A percentile compares a stretch with the other conserved stretches of the same genome.
These are phyloP conservation scores for Acromyrmex charruanus DNA, from an alignment of 1,140 invertebrate genomes.

Conservation along the genomic window DNA sequence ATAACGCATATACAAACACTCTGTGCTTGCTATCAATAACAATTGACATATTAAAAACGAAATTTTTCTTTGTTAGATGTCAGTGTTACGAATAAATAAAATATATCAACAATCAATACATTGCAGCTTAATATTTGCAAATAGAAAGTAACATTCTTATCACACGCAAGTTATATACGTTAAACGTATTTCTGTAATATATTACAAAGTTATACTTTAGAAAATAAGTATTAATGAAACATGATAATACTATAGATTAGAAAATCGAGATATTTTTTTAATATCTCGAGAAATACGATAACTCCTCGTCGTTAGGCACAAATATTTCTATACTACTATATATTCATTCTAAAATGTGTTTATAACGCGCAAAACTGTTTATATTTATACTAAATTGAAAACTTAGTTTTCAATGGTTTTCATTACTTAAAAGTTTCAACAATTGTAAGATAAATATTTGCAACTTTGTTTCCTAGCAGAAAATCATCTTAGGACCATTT, in stretches of 20 bases:
- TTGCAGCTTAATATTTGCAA: neutral
- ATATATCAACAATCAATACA: conserved; percentile 16
- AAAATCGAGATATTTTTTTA: conserved; percentile 30
- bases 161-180: neutral
- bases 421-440: conserved; percentile 26
- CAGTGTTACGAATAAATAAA: conserved; percentile 28
- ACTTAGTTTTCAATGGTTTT: conserved; percentile 26
- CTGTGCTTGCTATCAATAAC: conserved; percentile 14
- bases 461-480: conserved; percentile 24
- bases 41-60: conserved; percentile 23
- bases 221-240: conserved; percentile 28
- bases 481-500: conserved; percentile 11
- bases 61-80: conserved; percentile 2
- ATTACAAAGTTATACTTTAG: conserved; percentile 22
- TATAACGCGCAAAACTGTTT: conserved; percentile 23
- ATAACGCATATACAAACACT: neutral
- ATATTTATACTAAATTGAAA: conserved; percentile 44
- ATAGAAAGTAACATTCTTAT: conserved; percentile 14
- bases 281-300: conserved; percentile 17
- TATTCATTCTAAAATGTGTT: conserved; percentile 45
- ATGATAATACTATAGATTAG: conserved; percentile 3
- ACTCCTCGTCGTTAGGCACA: conserved; percentile 47
- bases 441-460: conserved; percentile 23
- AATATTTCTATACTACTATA: conserved; percentile 54
- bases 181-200: neutral